Percentiles rank a stretch among this genome's conserved stretches.
phyloP scores from a whole-genome alignment of 2,888 invertebrate species.

The Synergus japonicus region DNA sequence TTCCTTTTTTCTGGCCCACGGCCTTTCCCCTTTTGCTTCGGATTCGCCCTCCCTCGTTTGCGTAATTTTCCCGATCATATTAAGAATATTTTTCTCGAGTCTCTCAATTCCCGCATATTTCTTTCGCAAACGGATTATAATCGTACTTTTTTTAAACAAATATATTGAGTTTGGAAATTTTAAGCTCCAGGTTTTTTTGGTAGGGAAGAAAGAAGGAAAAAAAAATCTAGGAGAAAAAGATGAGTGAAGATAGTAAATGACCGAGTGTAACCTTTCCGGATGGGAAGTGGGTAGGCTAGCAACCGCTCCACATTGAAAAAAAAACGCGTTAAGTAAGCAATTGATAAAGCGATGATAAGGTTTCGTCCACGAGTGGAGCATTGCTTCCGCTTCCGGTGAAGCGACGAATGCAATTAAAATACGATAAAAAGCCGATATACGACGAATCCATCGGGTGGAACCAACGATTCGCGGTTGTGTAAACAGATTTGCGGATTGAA shows the following conservation, averaged over 20 bases:
- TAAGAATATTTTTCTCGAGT: constrained; percentile 33
- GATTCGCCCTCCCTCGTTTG: constrained; percentile 5
- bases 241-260: constrained; percentile 39
- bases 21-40: constrained; percentile 41
- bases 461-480: constrained; percentile 42
- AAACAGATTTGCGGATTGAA: not conserved
- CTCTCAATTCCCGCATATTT: constrained; percentile 7
- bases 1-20: constrained; percentile 58
- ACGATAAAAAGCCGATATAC: constrained; percentile 49
- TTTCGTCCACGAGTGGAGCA: constrained; percentile 60
- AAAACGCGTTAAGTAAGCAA: constrained; percentile 51
- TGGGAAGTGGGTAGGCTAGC: constrained; percentile 56
- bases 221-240: not conserved
- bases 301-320: constrained; percentile 54
- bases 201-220: not conserved
- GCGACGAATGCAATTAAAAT: constrained; percentile 53
- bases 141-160: too few relatives aligned
- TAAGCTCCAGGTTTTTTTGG: not conserved
- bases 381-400: constrained; percentile 65
- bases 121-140: not conserved
- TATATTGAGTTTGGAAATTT: not conserved
- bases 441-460: constrained; percentile 61
- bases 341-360: constrained; percentile 63
- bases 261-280: constrained; percentile 44
- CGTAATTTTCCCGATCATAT: constrained; percentile 34